Evolutionary conservation across 2,888 invertebrate genomes (phyloP).

Genomic region (Xestia ashworthii): DNA sequence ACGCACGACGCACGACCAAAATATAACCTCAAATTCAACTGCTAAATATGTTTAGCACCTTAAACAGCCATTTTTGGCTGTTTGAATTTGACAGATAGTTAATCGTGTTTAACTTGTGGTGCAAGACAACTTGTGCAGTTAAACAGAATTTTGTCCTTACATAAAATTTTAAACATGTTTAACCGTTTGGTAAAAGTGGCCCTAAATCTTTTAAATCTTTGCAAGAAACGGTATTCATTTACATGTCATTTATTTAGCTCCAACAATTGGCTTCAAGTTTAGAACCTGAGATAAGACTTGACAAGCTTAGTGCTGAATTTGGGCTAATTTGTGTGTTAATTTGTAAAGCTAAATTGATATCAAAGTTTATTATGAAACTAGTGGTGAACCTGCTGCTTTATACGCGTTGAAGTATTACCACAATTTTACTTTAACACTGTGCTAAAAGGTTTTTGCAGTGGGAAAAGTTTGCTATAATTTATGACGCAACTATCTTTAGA

Average conservation of each 20-base stretch:
- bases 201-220: neutral
- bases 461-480: conserved; percentile 7
- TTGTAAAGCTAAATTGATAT: conserved; percentile 26
- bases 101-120: too few species aligned
- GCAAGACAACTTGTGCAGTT: too few species aligned
- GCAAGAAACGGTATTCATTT: conserved; percentile 27
- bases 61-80: too few species aligned
- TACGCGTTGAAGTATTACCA: conserved; percentile 5
- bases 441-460: conserved; percentile 11
- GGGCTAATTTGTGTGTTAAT: conserved; percentile 21
- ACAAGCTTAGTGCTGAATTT: conserved; percentile 21
- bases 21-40: too few species aligned
- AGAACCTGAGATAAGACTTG: conserved; percentile 30
- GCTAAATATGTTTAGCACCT: too few species aligned
- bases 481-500: neutral
- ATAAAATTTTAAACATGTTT: too few species aligned
- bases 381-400: conserved; percentile 9
- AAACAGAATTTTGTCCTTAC: too few species aligned
- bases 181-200: too few species aligned
- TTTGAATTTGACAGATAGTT: too few species aligned
- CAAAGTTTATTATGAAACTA: conserved; percentile 20
- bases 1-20: too few species aligned
- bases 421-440: neutral
- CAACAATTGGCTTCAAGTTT: conserved; percentile 32
- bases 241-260: conserved; percentile 34